Evolutionary conservation across 2,113 vertebrate species (phyloP).

Genomic region (Nothobranchius furzeri): DNA sequence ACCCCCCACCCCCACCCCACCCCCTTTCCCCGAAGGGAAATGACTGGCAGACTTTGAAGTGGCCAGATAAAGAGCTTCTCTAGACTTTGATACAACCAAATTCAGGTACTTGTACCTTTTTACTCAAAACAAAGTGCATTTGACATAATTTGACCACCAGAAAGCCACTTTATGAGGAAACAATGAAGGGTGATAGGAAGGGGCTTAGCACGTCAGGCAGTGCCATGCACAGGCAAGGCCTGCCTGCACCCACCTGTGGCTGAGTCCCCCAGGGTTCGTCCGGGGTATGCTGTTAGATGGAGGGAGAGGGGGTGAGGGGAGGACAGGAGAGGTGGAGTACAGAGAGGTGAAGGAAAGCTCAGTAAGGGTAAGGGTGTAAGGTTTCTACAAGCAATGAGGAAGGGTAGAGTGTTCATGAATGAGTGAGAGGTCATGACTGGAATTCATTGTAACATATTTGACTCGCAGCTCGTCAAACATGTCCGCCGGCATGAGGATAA

Average conservation of each 20-base stretch:
- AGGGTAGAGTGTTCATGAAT: slow-evolving; percentile 40
- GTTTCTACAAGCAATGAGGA: slow-evolving; percentile 49
- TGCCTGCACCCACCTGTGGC: slow-evolving; percentile 89
- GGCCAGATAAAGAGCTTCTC: no score
- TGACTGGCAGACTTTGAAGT: slow-evolving; percentile 12
- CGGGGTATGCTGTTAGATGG: slow-evolving; percentile 90
- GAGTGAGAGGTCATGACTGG: slow-evolving; percentile 24
- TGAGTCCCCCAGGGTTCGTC: slow-evolving; percentile 91
- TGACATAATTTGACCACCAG: slow-evolving; percentile 17
- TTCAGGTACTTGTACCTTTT: not conserved
- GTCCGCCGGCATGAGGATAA: slow-evolving; percentile 19
- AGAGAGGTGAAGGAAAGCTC: slow-evolving; percentile 56
- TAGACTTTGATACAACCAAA: slow-evolving; percentile 10
- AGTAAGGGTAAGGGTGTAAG: slow-evolving; percentile 58
- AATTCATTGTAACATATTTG: slow-evolving; percentile 54
- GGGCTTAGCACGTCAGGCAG: slow-evolving; percentile 70
- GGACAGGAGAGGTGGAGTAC: slow-evolving; percentile 33
- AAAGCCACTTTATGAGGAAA: slow-evolving; percentile 28
- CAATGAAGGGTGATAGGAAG: slow-evolving; percentile 37
- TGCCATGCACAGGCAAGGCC: slow-evolving; percentile 80
- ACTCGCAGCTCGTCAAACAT: slow-evolving; percentile 60
- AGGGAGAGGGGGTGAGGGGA: slow-evolving; percentile 51
- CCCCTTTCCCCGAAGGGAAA: no score
- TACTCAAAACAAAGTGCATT: slow-evolving; percentile 15
- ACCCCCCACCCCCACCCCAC: no score